phyloP scores from a whole-genome alignment of 2,888 invertebrate species.

The Netelia inedita region DNA sequence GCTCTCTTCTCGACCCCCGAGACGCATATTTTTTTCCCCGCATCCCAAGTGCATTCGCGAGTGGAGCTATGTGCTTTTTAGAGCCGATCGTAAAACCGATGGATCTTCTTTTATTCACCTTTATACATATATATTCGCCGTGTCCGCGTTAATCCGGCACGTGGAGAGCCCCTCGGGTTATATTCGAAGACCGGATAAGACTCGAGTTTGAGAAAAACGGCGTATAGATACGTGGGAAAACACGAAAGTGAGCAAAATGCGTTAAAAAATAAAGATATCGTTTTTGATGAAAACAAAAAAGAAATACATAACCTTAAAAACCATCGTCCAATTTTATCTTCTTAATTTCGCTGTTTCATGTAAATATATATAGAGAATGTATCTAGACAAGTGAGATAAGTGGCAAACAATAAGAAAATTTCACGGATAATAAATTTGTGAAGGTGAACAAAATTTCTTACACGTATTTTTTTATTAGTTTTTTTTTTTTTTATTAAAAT shows the following conservation, averaged over 20 bases:
- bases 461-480: background rate
- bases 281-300: background rate
- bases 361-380: background rate
- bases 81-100: slow-evolving; percentile 69
- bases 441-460: background rate
- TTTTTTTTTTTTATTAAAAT: background rate
- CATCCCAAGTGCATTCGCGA: slow-evolving; percentile 31
- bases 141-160: slow-evolving; percentile 57
- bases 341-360: background rate
- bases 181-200: slow-evolving; percentile 2
- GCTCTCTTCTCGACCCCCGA: slow-evolving; percentile 22
- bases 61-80: slow-evolving; percentile 65
- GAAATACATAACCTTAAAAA: background rate
- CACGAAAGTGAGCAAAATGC: background rate
- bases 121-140: slow-evolving; percentile 49
- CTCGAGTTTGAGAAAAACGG: background rate
- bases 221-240: background rate
- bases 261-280: background rate
- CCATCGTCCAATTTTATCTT: background rate
- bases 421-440: background rate
- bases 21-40: slow-evolving; percentile 23
- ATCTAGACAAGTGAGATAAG: no score
- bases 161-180: slow-evolving; percentile 31
- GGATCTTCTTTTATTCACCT: slow-evolving; percentile 63
- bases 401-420: background rate